A percentile compares a stretch with the other conserved stretches of the same genome.
Evolutionary conservation across 2,113 vertebrate species (phyloP).

Genomic region (Pao palembangensis): DNA sequence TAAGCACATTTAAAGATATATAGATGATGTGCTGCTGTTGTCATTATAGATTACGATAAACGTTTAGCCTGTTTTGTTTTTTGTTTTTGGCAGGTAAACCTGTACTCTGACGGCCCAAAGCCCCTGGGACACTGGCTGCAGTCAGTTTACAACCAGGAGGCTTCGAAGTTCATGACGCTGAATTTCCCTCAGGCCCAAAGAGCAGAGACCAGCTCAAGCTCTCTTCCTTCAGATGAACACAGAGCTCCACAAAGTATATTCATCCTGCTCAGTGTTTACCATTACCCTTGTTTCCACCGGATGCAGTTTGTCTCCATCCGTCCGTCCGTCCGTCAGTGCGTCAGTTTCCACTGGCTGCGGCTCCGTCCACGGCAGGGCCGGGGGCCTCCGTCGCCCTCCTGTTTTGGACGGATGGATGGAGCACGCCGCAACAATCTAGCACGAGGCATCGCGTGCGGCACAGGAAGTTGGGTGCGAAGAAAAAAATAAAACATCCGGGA

Average conservation of each 20-base stretch:
- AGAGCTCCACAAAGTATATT: conserved; percentile 43
- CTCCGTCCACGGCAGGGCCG: no score
- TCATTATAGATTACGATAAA: not conserved
- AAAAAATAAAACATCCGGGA: no score
- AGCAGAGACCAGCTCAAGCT: conserved; percentile 36
- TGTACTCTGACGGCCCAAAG: conserved; percentile 77
- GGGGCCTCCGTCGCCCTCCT: no score
- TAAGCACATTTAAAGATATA: no score
- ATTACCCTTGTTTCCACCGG: no score
- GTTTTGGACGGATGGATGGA: no score
- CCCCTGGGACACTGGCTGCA: conserved; percentile 67
- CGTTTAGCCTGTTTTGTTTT: not conserved
- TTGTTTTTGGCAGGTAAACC: conserved; percentile 75
- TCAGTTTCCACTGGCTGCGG: no score
- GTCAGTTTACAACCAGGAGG: conserved; percentile 45
- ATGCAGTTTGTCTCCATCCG: no score
- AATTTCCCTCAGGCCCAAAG: conserved; percentile 76
- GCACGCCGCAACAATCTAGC: no score
- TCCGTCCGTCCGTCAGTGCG: no score
- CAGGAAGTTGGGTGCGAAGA: no score
- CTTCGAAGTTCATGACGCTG: conserved; percentile 75
- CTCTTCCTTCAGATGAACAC: not conserved
- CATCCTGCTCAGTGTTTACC: not conserved
- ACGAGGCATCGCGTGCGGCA: no score
- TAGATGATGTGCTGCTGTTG: not conserved